Conservation (phyloP, 2,888 invertebrate species). For the Halocaridina rubra region DNA sequence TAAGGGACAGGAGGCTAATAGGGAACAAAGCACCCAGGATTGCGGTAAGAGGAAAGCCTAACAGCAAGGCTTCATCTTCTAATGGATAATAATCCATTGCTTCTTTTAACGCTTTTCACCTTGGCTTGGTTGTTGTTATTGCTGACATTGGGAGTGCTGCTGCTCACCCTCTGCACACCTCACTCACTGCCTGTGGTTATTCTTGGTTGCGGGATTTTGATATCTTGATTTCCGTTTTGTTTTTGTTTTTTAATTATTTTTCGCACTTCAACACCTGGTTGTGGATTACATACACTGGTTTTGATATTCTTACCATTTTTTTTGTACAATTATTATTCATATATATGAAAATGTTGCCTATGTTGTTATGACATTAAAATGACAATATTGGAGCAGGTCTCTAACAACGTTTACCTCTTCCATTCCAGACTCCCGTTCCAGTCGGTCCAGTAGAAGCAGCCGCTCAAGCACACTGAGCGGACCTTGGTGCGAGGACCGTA, state of each 20-base stretch:
- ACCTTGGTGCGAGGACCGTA: conserved; percentile 57
- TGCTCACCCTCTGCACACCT: background rate
- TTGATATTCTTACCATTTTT: too few species aligned
- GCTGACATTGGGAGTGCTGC: background rate
- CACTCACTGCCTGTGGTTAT: background rate
- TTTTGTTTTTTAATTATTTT: too few species aligned
- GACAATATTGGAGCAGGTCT: too few species aligned
- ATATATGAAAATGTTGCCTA: too few species aligned
- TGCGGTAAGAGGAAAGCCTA: conserved; percentile 51
- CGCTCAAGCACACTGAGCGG: conserved; percentile 60
- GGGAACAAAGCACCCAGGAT: conserved; percentile 26
- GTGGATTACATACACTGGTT: too few species aligned
- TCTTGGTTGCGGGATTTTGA: background rate
- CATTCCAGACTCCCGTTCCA: conserved; percentile 57
- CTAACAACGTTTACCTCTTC: background rate
- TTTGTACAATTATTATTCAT: too few species aligned
- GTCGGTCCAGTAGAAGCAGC: conserved; percentile 58
- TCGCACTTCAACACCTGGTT: too few species aligned
- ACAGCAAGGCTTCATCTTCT: background rate
- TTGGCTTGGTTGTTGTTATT: background rate
- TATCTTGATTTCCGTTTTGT: too few species aligned
- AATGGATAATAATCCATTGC: background rate
- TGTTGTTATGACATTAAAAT: too few species aligned
- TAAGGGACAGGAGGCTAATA: conserved; percentile 3
- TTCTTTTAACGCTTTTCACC: background rate